phyloP scores from a whole-genome alignment of 2,888 invertebrate species.

The Priapulus caudatus region DNA sequence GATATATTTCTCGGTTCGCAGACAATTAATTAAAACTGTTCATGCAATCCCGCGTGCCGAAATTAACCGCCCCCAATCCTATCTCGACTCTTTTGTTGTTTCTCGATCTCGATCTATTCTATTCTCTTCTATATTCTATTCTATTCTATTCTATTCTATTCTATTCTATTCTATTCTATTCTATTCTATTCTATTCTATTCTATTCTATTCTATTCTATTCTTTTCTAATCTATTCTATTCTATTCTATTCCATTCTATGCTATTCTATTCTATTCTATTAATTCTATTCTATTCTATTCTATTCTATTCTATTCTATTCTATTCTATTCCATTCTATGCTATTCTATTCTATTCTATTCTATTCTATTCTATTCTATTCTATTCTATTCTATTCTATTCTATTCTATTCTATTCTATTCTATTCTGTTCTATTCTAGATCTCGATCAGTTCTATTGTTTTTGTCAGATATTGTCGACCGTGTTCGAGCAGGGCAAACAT shows the following conservation, averaged over 20 bases:
- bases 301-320: conserved; percentile 3
- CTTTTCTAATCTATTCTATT: background rate
- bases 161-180: conserved; percentile 3
- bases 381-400: conserved; percentile 3
- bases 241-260: conserved; percentile 1
- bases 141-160: conserved; percentile 3
- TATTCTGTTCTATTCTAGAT: too few species aligned
- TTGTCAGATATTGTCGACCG: too few species aligned
- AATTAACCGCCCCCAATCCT: too few species aligned
- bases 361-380: conserved; percentile 3
- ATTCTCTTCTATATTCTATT: background rate
- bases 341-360: conserved; percentile 3
- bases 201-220: conserved; percentile 3
- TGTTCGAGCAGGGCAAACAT: too few species aligned
- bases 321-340: conserved; percentile 1
- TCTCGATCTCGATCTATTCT: too few species aligned
- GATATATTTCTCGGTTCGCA: too few species aligned
- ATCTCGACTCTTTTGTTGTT: too few species aligned
- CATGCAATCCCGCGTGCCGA: too few species aligned
- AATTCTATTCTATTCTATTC: conserved; percentile 1
- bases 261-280: conserved; percentile 3
- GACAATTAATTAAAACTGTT: too few species aligned
- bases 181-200: conserved; percentile 3
- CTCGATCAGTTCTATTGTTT: too few species aligned
- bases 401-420: conserved; percentile 3